Percentiles rank a stretch among this genome's conserved stretches.
These are phyloP conservation scores for Ascaphus truei DNA, from an alignment of 2,113 vertebrate genomes.

Conservation along the genomic window DNA sequence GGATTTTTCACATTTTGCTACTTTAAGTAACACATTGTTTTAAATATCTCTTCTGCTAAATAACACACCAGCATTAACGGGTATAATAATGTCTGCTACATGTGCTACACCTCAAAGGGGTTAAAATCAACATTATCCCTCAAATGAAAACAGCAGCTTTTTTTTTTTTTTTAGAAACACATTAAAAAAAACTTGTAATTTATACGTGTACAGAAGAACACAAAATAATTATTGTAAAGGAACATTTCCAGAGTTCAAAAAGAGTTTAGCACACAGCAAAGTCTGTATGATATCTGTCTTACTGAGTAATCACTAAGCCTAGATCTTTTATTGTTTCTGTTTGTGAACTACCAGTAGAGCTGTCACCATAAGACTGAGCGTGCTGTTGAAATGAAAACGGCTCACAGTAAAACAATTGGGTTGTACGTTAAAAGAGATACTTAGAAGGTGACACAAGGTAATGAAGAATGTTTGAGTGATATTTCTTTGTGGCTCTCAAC, in stretches of 20 bases:
- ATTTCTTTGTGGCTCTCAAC: background rate
- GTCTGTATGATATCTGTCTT: conserved; percentile 42
- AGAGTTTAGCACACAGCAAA: conserved; percentile 43
- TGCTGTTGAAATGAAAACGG: conserved; percentile 40
- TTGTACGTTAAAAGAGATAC: conserved; percentile 33
- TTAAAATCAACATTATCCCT: too few species aligned
- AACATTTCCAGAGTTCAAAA: conserved; percentile 27
- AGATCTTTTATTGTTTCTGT: conserved; percentile 47
- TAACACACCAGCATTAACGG: too few species aligned
- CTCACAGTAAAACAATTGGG: conserved; percentile 43
- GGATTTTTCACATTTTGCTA: too few species aligned
- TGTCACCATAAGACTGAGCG: conserved; percentile 49
- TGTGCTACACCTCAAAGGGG: too few species aligned
- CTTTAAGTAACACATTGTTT: too few species aligned
- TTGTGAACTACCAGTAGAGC: conserved; percentile 49
- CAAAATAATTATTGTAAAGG: conserved; percentile 7
- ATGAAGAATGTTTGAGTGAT: background rate
- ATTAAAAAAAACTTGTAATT: background rate
- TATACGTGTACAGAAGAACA: background rate
- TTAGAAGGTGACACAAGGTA: conserved; percentile 1
- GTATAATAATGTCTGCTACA: too few species aligned
- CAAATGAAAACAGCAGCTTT: background rate
- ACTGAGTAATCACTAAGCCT: conserved; percentile 44
- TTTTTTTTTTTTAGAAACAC: background rate
- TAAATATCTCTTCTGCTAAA: too few species aligned